Percentiles rank a stretch among this genome's conserved stretches.
phyloP scores from a whole-genome alignment of 2,113 vertebrate species.

The Saguinus imperator region DNA sequence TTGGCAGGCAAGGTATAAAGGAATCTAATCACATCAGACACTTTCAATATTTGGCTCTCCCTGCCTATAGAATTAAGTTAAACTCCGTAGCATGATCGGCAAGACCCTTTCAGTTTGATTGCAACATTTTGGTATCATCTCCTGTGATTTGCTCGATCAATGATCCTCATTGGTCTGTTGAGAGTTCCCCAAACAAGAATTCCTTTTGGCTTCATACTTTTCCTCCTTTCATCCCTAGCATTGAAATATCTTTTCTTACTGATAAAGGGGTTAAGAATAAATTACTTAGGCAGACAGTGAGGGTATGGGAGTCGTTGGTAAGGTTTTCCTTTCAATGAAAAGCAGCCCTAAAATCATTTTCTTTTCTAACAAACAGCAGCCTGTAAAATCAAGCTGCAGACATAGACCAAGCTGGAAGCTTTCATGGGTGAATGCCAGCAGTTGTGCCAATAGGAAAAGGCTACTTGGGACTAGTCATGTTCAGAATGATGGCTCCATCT shows the following conservation, averaged over 20 bases:
- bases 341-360: too few species aligned
- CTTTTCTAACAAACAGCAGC: too few species aligned
- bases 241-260: background rate
- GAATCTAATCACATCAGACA: background rate
- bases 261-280: too few species aligned
- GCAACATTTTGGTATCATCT: background rate
- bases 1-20: background rate
- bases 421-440: too few species aligned
- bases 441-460: too few species aligned
- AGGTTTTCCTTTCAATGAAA: too few species aligned
- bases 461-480: too few species aligned
- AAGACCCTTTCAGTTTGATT: background rate
- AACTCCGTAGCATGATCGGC: background rate
- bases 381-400: too few species aligned
- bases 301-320: too few species aligned
- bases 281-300: too few species aligned
- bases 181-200: background rate
- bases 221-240: background rate
- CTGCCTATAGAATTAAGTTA: background rate
- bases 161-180: background rate
- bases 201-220: background rate
- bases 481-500: too few species aligned
- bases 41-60: background rate
- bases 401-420: too few species aligned
- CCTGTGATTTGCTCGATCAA: background rate